phyloP scores from a whole-genome alignment of 2,888 invertebrate genomes.

The Tyria jacobaeae region DNA sequence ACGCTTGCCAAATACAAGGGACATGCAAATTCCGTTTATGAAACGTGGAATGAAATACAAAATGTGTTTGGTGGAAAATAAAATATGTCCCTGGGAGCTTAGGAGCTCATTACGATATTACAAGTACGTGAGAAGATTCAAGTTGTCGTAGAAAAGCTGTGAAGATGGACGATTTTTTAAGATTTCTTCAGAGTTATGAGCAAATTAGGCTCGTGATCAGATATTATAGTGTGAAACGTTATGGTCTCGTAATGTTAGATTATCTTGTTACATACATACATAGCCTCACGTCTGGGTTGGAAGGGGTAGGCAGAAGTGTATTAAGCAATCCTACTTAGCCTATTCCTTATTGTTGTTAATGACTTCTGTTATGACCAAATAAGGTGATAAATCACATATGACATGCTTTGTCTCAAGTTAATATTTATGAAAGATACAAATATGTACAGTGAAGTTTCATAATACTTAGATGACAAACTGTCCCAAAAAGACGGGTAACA shows the following conservation, averaged over 20 bases:
- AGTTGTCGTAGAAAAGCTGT: conserved; percentile 68
- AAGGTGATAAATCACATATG: not conserved
- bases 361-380: conserved; percentile 6
- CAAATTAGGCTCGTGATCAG: conserved; percentile 34
- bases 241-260: conserved; percentile 33
- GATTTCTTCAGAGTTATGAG: conserved; percentile 42
- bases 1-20: conserved; percentile 82
- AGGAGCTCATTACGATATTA: conserved; percentile 83
- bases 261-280: no score
- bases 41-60: conserved; percentile 87
- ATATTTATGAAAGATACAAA: no score
- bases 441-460: no score
- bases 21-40: conserved; percentile 83
- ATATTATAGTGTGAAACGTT: conserved; percentile 34
- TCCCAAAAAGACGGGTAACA: no score
- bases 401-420: no score
- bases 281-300: no score
- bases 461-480: no score
- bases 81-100: conserved; percentile 80
- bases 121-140: conserved; percentile 82
- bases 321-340: no score
- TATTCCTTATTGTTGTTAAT: no score
- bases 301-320: no score
- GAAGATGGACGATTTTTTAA: conserved; percentile 57
- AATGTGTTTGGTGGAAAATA: conserved; percentile 82